These are phyloP conservation scores for Bellardia bayeri DNA, from an alignment of 2,888 invertebrate genomes.

Conservation along the genomic window DNA sequence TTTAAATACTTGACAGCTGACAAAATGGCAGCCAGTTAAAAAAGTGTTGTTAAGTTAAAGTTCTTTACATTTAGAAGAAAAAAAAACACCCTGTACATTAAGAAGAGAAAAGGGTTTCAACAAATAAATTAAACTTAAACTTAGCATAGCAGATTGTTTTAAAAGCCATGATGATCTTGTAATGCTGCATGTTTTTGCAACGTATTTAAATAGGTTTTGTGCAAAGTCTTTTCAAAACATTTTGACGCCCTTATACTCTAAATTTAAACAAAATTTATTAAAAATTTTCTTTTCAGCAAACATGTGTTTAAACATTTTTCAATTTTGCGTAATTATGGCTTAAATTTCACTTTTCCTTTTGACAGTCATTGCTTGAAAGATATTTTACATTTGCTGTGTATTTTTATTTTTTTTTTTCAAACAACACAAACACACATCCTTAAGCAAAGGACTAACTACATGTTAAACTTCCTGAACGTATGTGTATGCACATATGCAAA, in stretches of 20 bases:
- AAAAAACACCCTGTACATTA: too few species aligned
- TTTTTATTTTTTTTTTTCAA: neutral
- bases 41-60: too few species aligned
- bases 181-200: too few species aligned
- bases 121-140: too few species aligned
- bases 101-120: too few species aligned
- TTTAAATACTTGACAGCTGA: too few species aligned
- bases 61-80: too few species aligned
- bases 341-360: conserved; percentile 61
- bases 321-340: conserved; percentile 56
- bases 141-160: too few species aligned
- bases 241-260: neutral
- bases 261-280: neutral
- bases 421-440: conserved; percentile 2
- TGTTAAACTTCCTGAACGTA: neutral
- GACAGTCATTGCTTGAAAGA: conserved; percentile 31
- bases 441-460: neutral
- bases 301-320: conserved; percentile 12
- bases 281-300: neutral
- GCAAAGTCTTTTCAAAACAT: neutral
- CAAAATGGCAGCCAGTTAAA: too few species aligned
- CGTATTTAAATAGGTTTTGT: too few species aligned
- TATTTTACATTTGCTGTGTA: conserved; percentile 46
- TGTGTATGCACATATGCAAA: conserved; percentile 47
- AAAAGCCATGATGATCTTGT: too few species aligned